These are phyloP conservation scores for Hypanus sabinus DNA, from an alignment of 2,113 vertebrate species.

Conservation along the genomic window DNA sequence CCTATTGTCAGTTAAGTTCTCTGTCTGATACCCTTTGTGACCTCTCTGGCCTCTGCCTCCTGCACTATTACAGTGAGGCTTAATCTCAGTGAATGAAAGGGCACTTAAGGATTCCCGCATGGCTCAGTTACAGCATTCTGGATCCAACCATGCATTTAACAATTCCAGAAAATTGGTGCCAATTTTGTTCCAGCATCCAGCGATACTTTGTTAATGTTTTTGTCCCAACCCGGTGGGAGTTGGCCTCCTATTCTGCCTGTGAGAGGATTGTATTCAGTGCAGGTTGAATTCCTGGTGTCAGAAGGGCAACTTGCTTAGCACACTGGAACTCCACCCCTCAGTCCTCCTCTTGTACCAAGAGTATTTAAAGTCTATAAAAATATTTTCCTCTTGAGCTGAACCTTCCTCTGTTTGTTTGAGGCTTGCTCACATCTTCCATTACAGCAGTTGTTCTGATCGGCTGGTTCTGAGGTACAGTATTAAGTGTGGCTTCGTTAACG, in stretches of 20 bases:
- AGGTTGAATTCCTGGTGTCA: not conserved
- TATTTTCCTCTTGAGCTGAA: not conserved
- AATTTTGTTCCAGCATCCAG: no score
- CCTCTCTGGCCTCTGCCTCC: no score
- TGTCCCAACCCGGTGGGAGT: no score
- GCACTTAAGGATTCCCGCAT: no score
- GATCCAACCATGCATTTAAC: no score
- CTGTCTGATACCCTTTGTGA: no score
- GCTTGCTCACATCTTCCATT: constrained; percentile 1
- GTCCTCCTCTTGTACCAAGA: not conserved
- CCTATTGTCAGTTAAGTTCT: not conserved
- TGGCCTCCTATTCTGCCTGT: no score
- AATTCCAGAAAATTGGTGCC: no score
- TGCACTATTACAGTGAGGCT: no score
- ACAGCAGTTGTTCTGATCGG: not conserved
- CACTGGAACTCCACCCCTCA: not conserved
- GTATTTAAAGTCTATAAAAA: not conserved
- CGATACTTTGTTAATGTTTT: no score
- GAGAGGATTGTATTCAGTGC: not conserved
- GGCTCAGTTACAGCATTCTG: no score
- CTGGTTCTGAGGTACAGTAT: not conserved
- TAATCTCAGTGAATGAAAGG: no score
- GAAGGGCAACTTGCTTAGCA: not conserved
- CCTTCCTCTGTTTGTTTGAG: not conserved
- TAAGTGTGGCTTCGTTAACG: not conserved